Evolutionary conservation across 1,140 invertebrate genomes (phyloP).

Genomic region (Onthophagus taurus): DNA sequence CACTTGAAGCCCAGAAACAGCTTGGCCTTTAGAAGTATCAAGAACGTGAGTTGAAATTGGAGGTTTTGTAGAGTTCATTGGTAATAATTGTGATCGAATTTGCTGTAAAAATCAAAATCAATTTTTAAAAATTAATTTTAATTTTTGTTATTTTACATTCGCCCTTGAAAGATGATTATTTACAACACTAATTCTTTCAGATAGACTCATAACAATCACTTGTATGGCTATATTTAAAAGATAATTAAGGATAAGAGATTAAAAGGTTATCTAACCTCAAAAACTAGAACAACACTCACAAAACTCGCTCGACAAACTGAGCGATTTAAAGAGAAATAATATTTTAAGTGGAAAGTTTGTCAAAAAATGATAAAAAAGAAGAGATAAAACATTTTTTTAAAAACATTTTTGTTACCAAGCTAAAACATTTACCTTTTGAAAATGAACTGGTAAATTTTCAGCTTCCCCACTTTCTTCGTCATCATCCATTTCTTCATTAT

Average conservation of each 20-base stretch:
- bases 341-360: no score
- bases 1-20: conserved; percentile 43
- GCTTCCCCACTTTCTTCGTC: conserved; percentile 23
- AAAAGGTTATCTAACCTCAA: no score
- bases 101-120: conserved; percentile 4
- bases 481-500: conserved; percentile 22
- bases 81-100: conserved; percentile 10
- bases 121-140: background rate
- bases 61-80: conserved; percentile 15
- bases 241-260: background rate
- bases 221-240: background rate
- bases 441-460: conserved; percentile 16
- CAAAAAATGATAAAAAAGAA: conserved; percentile 1
- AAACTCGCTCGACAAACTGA: no score
- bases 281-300: no score
- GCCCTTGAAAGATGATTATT: conserved; percentile 7
- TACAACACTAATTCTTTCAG: conserved; percentile 7
- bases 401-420: conserved; percentile 1
- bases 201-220: background rate
- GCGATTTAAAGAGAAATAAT: no score
- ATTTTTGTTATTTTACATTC: conserved; percentile 12
- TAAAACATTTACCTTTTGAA: conserved; percentile 17
- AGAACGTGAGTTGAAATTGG: conserved; percentile 53
- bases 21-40: conserved; percentile 55
- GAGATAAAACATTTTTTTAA: background rate